These are phyloP conservation scores for Oxyscelio sp. DNA, from an alignment of 2,888 invertebrate genomes.

Conservation along the genomic window DNA sequence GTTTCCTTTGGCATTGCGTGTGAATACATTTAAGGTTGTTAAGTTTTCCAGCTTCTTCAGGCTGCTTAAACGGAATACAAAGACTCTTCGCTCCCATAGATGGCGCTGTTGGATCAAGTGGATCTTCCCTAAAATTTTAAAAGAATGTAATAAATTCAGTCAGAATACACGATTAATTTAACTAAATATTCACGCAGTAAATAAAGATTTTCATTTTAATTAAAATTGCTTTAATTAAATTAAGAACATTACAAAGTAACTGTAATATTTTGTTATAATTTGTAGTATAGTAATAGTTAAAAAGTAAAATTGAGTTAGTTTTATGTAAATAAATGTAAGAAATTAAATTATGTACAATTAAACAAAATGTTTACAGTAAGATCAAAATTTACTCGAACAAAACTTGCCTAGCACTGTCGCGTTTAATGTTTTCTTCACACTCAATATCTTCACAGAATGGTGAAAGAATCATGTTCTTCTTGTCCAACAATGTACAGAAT, in stretches of 20 bases:
- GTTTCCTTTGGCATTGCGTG: slow-evolving; percentile 94
- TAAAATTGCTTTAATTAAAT: too few relatives aligned
- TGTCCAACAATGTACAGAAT: slow-evolving; percentile 94
- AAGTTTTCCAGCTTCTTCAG: slow-evolving; percentile 89
- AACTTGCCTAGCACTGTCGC: slow-evolving; percentile 95
- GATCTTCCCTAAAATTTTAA: slow-evolving; percentile 90
- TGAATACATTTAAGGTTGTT: slow-evolving; percentile 94
- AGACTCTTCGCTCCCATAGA: slow-evolving; percentile 99
- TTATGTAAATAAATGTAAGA: too few relatives aligned
- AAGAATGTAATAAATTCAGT: too few relatives aligned
- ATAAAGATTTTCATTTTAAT: slow-evolving; percentile 29
- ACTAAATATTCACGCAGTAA: too few relatives aligned
- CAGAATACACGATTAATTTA: too few relatives aligned
- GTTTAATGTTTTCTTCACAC: slow-evolving; percentile 99
- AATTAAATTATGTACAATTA: too few relatives aligned
- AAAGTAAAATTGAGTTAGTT: too few relatives aligned
- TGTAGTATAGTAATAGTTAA: too few relatives aligned
- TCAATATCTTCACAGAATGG: slow-evolving; percentile 97
- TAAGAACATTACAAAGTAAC: too few relatives aligned
- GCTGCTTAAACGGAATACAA: slow-evolving; percentile 98
- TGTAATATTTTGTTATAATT: too few relatives aligned
- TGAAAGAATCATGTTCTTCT: slow-evolving; percentile 96
- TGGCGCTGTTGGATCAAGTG: slow-evolving; percentile 93
- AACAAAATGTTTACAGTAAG: slow-evolving; percentile 67
- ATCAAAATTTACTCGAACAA: too few relatives aligned